phyloP scores from a whole-genome alignment of 2,797 vertebrate genomes.

The Syngnathus rostellatus region DNA sequence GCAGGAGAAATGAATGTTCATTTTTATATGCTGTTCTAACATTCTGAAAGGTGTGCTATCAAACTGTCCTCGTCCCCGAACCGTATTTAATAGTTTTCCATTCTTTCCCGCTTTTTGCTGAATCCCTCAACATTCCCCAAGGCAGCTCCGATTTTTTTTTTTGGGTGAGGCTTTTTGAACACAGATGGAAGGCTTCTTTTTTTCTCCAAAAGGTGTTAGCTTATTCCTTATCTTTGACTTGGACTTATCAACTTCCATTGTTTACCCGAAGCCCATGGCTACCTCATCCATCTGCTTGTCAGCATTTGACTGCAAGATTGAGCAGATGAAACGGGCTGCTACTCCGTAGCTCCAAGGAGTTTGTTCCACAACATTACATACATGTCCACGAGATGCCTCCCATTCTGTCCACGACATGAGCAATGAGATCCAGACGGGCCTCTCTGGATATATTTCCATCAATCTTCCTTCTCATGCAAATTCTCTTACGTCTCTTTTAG shows the following conservation, averaged over 20 bases:
- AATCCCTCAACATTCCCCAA: constrained; percentile 19
- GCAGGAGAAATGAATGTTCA: constrained; percentile 27
- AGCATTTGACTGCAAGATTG: constrained; percentile 54
- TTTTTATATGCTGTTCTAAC: constrained; percentile 27
- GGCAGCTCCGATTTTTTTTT: neutral
- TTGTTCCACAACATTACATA: constrained; percentile 71
- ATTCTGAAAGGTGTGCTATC: constrained; percentile 32
- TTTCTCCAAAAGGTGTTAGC: neutral
- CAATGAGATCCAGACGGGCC: neutral
- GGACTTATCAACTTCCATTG: constrained; percentile 28
- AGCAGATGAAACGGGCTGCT: constrained; percentile 53
- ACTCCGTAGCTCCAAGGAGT: constrained; percentile 52
- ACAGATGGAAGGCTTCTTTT: constrained; percentile 14
- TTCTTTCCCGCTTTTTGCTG: constrained; percentile 7
- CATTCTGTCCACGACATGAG: constrained; percentile 21
- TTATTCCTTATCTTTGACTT: constrained; percentile 17
- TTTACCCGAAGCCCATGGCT: constrained; percentile 45
- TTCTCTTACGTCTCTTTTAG: neutral
- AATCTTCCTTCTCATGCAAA: constrained; percentile 7
- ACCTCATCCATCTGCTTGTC: constrained; percentile 59
- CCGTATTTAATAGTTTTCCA: neutral
- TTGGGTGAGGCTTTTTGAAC: constrained; percentile 11
- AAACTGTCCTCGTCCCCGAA: constrained; percentile 13
- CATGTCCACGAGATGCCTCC: constrained; percentile 44
- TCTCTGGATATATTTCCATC: neutral